These are phyloP conservation scores for Diaprepes abbreviatus DNA, from an alignment of 2,888 invertebrate species.

Conservation along the genomic window DNA sequence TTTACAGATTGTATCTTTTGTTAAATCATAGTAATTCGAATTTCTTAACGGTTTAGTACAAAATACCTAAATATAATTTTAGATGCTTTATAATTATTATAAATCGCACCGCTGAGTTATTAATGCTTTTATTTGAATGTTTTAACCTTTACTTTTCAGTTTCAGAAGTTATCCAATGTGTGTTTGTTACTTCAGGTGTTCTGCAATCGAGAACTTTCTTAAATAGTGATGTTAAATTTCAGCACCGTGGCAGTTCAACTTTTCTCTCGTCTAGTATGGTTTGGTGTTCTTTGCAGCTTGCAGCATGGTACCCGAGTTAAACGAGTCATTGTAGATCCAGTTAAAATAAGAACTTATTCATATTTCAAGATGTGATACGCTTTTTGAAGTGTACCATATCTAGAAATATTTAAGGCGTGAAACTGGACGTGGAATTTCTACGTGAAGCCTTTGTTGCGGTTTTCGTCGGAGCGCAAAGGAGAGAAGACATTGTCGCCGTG, in stretches of 20 bases:
- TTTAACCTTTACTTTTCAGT: slow-evolving; percentile 18
- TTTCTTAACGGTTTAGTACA: not conserved
- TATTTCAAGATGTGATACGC: slow-evolving; percentile 10
- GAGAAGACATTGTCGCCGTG: not conserved
- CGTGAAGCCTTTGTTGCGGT: not conserved
- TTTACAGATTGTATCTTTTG: too few relatives aligned
- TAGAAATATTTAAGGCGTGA: not conserved
- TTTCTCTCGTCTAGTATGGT: not conserved
- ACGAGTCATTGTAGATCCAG: not conserved
- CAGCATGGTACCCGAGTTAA: not conserved
- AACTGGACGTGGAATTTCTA: not conserved
- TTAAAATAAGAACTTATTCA: not conserved
- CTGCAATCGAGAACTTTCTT: not conserved
- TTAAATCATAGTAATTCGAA: not conserved
- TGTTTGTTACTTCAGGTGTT: not conserved
- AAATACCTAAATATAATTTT: not conserved
- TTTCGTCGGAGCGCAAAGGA: not conserved
- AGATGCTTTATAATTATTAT: not conserved
- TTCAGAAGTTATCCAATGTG: slow-evolving; percentile 7
- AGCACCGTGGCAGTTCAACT: not conserved
- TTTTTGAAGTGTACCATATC: slow-evolving; percentile 6
- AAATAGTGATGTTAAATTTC: not conserved
- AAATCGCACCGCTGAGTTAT: not conserved
- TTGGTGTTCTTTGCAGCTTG: not conserved
- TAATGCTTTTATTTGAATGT: not conserved